Percentiles rank a stretch among this genome's conserved stretches.
Conservation (phyloP, 2,797 vertebrate genomes). For the Toxotes lorentzi region DNA sequence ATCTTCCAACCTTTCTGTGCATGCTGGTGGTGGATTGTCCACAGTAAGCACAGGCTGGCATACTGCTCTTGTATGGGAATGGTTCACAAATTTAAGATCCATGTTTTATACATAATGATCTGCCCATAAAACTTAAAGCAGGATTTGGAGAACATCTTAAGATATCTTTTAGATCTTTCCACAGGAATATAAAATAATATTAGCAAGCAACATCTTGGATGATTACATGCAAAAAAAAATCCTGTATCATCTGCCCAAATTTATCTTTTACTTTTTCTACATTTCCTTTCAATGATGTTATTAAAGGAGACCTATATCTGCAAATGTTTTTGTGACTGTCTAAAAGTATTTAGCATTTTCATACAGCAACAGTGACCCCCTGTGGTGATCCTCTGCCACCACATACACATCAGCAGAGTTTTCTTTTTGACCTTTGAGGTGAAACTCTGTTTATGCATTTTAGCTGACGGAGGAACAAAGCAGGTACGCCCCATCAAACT, state of each 20-base stretch:
- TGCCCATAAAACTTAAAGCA: neutral
- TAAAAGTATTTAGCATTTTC: slow-evolving; percentile 32
- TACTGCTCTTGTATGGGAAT: slow-evolving; percentile 31
- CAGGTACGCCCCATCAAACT: slow-evolving; percentile 17
- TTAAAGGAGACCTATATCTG: slow-evolving; percentile 4
- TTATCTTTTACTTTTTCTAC: neutral
- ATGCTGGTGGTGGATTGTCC: slow-evolving; percentile 60
- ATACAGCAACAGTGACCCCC: slow-evolving; percentile 77
- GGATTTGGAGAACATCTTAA: neutral
- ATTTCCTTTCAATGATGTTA: slow-evolving; percentile 7
- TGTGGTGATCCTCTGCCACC: slow-evolving; percentile 64
- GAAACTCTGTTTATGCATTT: slow-evolving; percentile 37
- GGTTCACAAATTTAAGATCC: neutral
- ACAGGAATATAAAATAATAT: neutral
- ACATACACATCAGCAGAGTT: slow-evolving; percentile 24
- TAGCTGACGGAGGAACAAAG: slow-evolving; percentile 29
- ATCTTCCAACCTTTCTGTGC: slow-evolving; percentile 68
- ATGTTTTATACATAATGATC: neutral
- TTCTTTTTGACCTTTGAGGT: slow-evolving; percentile 40
- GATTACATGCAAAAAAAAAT: neutral
- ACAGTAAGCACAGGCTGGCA: slow-evolving; percentile 51
- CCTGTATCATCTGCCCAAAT: neutral
- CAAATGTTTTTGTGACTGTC: slow-evolving; percentile 23
- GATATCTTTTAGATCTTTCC: neutral
- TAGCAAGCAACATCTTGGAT: neutral